Evolutionary conservation across 2,113 vertebrate species (phyloP).

Genomic region (Silurus asotus): DNA sequence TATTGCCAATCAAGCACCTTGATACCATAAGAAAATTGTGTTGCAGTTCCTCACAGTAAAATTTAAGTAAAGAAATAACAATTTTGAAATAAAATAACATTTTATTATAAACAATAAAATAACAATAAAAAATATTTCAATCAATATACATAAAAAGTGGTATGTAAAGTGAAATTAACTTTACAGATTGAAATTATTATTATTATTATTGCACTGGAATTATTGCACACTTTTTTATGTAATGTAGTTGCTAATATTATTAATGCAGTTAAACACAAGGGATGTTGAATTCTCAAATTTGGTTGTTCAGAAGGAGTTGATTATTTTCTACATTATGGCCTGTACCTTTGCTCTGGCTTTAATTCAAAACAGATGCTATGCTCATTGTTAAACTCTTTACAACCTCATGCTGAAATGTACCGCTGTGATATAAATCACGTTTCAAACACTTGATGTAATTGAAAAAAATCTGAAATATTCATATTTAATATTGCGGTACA

Average conservation of each 20-base stretch:
- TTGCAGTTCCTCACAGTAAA: too few species aligned
- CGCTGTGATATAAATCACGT: not conserved
- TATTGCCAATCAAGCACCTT: not conserved
- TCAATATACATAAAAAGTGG: too few species aligned
- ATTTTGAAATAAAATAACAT: too few species aligned
- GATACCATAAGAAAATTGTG: too few species aligned
- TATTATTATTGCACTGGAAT: too few species aligned
- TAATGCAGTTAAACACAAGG: not conserved
- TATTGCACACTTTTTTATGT: too few species aligned
- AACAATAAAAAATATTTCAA: too few species aligned
- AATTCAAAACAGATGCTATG: not conserved
- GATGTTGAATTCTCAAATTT: not conserved
- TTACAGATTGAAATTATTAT: too few species aligned
- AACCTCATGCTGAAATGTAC: not conserved
- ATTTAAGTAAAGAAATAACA: too few species aligned
- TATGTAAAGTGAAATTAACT: too few species aligned
- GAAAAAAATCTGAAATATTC: not conserved
- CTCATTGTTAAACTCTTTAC: not conserved
- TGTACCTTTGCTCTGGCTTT: not conserved
- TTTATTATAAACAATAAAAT: too few species aligned
- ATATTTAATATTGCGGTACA: not conserved
- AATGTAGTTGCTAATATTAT: too few species aligned
- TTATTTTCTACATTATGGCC: not conserved
- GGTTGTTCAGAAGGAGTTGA: not conserved
- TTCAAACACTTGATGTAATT: not conserved